These are phyloP conservation scores for Eulacestoma nigropectus DNA, from an alignment of 2,113 vertebrate species.

Conservation along the genomic window DNA sequence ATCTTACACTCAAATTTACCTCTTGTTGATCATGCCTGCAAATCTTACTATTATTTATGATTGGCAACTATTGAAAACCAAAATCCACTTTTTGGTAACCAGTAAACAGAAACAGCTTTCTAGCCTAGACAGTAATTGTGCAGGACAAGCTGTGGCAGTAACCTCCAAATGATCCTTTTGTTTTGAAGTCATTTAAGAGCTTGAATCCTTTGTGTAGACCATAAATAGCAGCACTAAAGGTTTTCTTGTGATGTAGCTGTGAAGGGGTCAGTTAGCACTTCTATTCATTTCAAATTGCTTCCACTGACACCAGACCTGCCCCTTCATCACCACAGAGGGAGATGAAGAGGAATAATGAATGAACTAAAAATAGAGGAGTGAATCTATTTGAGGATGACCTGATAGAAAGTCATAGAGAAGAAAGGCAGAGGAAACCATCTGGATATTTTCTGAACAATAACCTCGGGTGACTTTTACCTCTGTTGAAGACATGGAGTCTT, in stretches of 20 bases:
- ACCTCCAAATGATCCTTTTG: slow-evolving; percentile 4
- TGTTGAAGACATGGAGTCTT: not conserved
- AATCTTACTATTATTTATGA: not conserved
- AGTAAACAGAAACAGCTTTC: not conserved
- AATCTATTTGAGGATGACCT: slow-evolving; percentile 53
- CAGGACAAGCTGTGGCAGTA: not conserved
- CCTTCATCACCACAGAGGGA: not conserved
- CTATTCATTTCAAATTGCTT: slow-evolving; percentile 42
- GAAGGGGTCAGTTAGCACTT: slow-evolving; percentile 45
- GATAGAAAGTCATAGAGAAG: slow-evolving; percentile 25
- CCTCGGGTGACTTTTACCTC: not conserved
- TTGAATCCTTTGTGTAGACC: not conserved
- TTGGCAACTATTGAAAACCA: not conserved
- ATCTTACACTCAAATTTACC: not conserved
- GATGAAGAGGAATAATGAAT: slow-evolving; percentile 48
- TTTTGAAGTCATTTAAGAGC: slow-evolving; percentile 1
- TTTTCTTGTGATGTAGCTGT: not conserved
- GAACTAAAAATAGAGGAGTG: slow-evolving; percentile 54
- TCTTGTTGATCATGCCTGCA: not conserved
- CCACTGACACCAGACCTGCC: slow-evolving; percentile 33
- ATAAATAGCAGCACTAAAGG: slow-evolving; percentile 24
- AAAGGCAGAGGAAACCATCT: slow-evolving; percentile 22
- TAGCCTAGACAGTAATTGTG: not conserved
- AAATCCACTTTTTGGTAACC: not conserved
- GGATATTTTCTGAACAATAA: slow-evolving; percentile 42